Base-by-base conservation (phyloP, 2,797 vertebrate genomes). In the Phaenicophaeus curvirostris region DNA sequence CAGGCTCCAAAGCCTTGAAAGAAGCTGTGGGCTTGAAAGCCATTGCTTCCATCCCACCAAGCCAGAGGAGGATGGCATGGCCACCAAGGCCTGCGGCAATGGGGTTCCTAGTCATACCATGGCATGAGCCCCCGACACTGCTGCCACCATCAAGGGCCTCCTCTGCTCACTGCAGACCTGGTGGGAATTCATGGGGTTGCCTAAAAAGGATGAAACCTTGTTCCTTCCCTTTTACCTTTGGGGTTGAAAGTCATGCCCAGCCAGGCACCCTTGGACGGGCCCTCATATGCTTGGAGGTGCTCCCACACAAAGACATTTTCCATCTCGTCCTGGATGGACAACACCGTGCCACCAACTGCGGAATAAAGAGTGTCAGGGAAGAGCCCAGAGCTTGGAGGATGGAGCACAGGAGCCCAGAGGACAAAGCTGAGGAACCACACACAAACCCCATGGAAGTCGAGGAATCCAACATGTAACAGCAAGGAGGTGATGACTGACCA, bases 271-370 rank as follows among this genome's bases (percentile, higher is more conserved):
- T 98, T 96, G 50, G 98, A 98, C 71, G 98, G 98, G 35, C 98
- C 98, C 73, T 98, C 98, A 2, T 98, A 98, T 1, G 98, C 97
- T 97, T 99, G 99, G 75, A 99, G 98, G 75, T 99, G 99, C 86
- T 99, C 99, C 99, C 98, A 99, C 77, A 99, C 97, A 23, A 99
- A 99, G 66, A 98, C 95, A 0, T 99, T 99, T 97, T 99, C 99
- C 12, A 96, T 98, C 95, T 99, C 99, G 20, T 99, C 99, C 95
- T 98, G 96, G 94, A 99, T 99, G 35, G 99, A 99, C 90, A 99
- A 97, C 85, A 99, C 98, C 1, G 98, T 97, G 16, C 99, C 98
- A 16, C 99, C 99, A 66, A 97, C 99, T 99, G 95, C 13, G 42
- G 83, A 94, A 23, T 55, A 76, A 83, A 92, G 35, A 88, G 78